Evolutionary conservation across 2,888 invertebrate species (phyloP).

Genomic region (Heliconius cydno): DNA sequence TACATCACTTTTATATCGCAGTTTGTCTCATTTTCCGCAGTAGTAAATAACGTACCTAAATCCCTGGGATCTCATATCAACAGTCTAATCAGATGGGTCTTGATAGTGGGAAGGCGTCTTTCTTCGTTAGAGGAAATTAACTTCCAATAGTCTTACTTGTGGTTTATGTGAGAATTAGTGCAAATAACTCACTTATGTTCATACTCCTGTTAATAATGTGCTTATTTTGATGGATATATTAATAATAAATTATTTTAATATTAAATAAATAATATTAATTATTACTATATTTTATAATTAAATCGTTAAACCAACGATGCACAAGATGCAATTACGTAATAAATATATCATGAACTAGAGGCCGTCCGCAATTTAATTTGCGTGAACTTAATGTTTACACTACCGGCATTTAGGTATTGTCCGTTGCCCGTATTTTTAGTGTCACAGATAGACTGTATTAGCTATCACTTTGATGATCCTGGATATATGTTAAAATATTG

Average conservation of each 20-base stretch:
- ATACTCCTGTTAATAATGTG: background rate
- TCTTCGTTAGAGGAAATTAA: conserved; percentile 41
- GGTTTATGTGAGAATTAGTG: conserved; percentile 26
- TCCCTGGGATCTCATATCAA: conserved; percentile 42
- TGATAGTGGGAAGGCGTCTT: conserved; percentile 36
- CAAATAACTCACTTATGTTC: background rate
- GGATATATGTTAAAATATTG: no score
- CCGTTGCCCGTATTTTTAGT: no score
- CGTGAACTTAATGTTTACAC: no score
- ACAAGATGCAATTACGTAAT: no score
- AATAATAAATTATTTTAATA: background rate
- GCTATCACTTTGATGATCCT: no score
- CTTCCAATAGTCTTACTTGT: conserved; percentile 45
- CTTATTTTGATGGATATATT: background rate
- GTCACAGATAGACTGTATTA: no score
- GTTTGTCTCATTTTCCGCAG: conserved; percentile 27
- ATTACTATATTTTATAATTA: no score
- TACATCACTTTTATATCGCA: conserved; percentile 11
- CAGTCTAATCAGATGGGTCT: conserved; percentile 41
- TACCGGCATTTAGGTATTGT: no score
- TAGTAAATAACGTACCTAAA: conserved; percentile 40
- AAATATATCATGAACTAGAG: no score
- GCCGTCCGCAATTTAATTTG: no score
- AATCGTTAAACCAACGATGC: no score
- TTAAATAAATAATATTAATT: background rate